Base-by-base conservation (phyloP, 1,140 invertebrate species). In the Littorina saxatilis region DNA sequence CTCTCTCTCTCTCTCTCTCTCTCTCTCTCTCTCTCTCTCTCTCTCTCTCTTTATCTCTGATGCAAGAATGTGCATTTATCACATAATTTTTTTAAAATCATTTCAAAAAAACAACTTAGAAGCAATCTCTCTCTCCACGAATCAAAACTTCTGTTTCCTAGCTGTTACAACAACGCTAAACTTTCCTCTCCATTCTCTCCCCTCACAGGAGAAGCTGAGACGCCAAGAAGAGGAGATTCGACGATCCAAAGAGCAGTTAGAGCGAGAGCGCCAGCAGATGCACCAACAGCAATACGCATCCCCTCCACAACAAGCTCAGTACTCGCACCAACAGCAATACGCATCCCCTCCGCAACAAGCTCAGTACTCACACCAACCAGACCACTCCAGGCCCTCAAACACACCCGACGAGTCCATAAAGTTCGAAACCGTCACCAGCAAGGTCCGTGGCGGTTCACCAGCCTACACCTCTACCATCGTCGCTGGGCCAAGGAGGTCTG, bases 181-280 rank as follows among this genome's bases (percentile, higher is more conserved):
- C n/a, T n/a, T n/a, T n/a, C n/a, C n/a, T n/a, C n/a, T n/a, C n/a
- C n/a, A n/a, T n/a, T n/a, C n/a, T 7, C 17, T 23, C n/a, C 55
- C 74, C 50, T 39, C 35, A 35, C 81, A 85, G 66, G 86, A 88
- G 61, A 72, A 78, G 43, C 74, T 90, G 15, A 75, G 79, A 50
- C 58, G 66, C 61, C 82, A 85, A 32, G 70, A 81, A 73, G 82
- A 82, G 52, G 81, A 84, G 52, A 73, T 82, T n/a, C 73, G 83
- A n/a, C 74, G 81, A 66, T 58, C 75, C 43, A 61, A 85, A 72
- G 55, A 87, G 29, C 55, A 78, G 35, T 74, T 85, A 39, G 79
- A 86, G 72, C 68, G 77, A 47, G 75, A 81, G 61, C 61, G n/a
- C 15, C 74, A 66, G 35, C 74, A 85, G 79, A 37, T 80, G 20